Percentiles rank a stretch among this genome's conserved stretches.
Conservation (phyloP, 2,888 invertebrate species). For the Glyphotaelius pellucidus region DNA sequence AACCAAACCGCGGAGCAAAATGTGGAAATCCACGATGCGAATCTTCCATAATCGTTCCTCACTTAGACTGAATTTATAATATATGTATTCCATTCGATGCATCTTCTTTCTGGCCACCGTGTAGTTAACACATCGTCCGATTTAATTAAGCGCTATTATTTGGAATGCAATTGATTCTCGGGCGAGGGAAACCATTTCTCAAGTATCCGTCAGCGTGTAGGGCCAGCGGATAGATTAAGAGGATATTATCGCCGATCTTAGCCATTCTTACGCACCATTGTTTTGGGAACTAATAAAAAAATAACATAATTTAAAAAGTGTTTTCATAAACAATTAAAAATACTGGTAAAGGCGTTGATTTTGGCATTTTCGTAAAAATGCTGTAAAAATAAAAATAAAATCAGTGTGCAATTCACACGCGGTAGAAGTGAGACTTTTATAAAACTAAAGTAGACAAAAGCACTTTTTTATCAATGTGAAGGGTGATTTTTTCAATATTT, state of each 20-base stretch:
- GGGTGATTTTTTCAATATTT: too few relatives aligned
- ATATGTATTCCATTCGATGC: not conserved
- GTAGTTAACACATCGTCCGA: constrained; percentile 13
- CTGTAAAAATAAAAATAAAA: too few relatives aligned
- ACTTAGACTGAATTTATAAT: not conserved
- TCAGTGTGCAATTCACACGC: too few relatives aligned
- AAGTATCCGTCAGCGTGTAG: not conserved
- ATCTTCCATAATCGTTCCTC: not conserved
- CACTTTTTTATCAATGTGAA: too few relatives aligned
- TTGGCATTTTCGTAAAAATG: too few relatives aligned
- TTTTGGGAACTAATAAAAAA: too few relatives aligned
- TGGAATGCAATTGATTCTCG: not conserved
- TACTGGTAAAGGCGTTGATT: too few relatives aligned
- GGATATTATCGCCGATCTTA: not conserved
- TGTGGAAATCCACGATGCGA: constrained; percentile 3
- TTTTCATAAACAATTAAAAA: too few relatives aligned
- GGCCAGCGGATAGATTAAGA: not conserved
- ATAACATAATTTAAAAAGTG: too few relatives aligned
- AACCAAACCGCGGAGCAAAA: not conserved
- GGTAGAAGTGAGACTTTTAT: too few relatives aligned
- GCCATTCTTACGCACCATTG: too few relatives aligned
- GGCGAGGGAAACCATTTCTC: not conserved
- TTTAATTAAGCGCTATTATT: constrained; percentile 28
- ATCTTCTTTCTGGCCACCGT: not conserved
- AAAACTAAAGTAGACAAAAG: too few relatives aligned